phyloP scores from a whole-genome alignment of 2,888 invertebrate genomes.

The Anoplius nigerrimus region DNA sequence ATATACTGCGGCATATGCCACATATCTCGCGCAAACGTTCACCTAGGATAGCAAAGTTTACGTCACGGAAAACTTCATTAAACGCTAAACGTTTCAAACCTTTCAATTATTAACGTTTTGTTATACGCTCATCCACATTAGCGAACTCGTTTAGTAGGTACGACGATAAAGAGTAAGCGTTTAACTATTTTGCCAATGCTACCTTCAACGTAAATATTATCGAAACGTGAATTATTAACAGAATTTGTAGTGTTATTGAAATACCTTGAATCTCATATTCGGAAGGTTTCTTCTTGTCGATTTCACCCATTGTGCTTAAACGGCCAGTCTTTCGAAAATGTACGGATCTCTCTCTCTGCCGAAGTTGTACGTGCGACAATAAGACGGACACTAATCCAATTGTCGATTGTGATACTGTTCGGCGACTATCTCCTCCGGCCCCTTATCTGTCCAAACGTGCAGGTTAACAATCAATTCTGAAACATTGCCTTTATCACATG shows the following conservation, averaged over 20 bases:
- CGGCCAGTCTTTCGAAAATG: too few relatives aligned
- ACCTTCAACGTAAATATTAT: neutral
- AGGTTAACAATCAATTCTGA: slow-evolving; percentile 6
- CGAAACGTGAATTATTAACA: neutral
- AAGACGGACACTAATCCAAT: neutral
- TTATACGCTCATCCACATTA: too few relatives aligned
- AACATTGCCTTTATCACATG: too few relatives aligned
- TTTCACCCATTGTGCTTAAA: neutral
- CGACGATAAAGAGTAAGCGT: too few relatives aligned
- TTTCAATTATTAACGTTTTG: too few relatives aligned
- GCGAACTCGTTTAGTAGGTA: too few relatives aligned
- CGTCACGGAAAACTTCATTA: too few relatives aligned
- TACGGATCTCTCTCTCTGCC: neutral
- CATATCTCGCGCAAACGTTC: too few relatives aligned
- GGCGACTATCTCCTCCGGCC: neutral
- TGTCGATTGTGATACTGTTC: neutral
- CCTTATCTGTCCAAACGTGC: slow-evolving; percentile 4
- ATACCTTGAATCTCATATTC: slow-evolving; percentile 5
- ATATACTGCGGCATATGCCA: too few relatives aligned
- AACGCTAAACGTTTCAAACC: too few relatives aligned
- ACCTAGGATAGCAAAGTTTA: too few relatives aligned
- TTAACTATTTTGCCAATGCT: too few relatives aligned
- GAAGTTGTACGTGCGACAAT: slow-evolving; percentile 4
- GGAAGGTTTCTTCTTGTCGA: neutral
- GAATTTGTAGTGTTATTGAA: neutral